Percentiles rank a stretch among this genome's conserved stretches.
Conservation (phyloP, 2,888 invertebrate genomes). For the Allophyes oxyacanthae region DNA sequence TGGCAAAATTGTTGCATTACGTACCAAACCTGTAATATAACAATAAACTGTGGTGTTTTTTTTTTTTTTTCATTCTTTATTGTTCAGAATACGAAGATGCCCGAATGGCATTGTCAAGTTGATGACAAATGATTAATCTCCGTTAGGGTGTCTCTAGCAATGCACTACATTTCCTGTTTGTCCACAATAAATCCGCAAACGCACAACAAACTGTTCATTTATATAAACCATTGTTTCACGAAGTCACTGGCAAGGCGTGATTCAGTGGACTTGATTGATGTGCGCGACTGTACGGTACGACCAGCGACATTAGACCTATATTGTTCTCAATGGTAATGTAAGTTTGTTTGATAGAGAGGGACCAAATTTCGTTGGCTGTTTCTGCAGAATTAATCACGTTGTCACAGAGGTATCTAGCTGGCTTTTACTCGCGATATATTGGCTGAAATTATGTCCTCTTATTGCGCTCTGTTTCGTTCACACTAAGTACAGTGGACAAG, state of each 20-base stretch:
- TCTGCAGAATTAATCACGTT: constrained; percentile 39
- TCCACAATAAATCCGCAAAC: constrained; percentile 27
- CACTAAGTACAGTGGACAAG: background rate
- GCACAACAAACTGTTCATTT: constrained; percentile 50
- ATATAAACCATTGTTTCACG: constrained; percentile 38
- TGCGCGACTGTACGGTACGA: constrained; percentile 12
- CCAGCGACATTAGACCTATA: constrained; percentile 18
- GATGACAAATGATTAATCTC: no score
- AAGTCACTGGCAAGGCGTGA: constrained; percentile 35
- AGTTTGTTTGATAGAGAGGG: constrained; percentile 1
- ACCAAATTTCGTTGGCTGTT: constrained; percentile 14
- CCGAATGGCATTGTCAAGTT: no score
- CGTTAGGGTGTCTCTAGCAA: no score
- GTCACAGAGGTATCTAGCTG: constrained; percentile 38
- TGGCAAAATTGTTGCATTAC: no score
- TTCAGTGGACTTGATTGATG: constrained; percentile 46
- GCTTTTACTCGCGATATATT: constrained; percentile 45
- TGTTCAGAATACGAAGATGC: no score
- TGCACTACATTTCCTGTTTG: constrained; percentile 1
- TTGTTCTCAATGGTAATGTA: background rate
- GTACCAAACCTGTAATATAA: no score
- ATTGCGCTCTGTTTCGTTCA: constrained; percentile 10
- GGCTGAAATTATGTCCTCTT: constrained; percentile 32
- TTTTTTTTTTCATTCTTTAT: no score
- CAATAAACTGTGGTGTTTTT: no score